These are phyloP conservation scores for Belgica antarctica DNA, from an alignment of 2,888 invertebrate genomes.

Conservation along the genomic window DNA sequence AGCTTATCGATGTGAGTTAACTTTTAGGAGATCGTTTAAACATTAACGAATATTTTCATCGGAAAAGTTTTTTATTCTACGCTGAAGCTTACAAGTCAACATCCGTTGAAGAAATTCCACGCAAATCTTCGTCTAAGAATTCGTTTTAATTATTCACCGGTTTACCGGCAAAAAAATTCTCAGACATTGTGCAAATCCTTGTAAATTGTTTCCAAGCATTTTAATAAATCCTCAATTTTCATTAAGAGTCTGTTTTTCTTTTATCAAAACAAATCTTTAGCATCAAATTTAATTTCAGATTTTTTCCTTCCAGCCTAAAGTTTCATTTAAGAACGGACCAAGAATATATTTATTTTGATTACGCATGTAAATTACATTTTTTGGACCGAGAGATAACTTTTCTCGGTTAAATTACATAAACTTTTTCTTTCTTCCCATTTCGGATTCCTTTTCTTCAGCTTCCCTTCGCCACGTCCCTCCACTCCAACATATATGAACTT, in stretches of 20 bases:
- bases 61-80: too few relatives aligned
- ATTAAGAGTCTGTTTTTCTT: slow-evolving; percentile 14
- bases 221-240: not conserved
- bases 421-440: not conserved
- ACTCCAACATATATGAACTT: not conserved
- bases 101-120: not conserved
- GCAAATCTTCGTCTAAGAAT: not conserved
- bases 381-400: slow-evolving; percentile 12
- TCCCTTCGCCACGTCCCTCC: too few relatives aligned
- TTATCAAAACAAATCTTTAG: slow-evolving; percentile 7
- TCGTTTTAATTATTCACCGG: not conserved
- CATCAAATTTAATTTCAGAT: too few relatives aligned
- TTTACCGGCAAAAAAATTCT: too few relatives aligned
- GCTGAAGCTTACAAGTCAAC: too few relatives aligned
- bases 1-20: too few relatives aligned
- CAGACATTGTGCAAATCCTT: not conserved
- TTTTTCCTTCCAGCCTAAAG: not conserved
- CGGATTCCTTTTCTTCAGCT: not conserved
- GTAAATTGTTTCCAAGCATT: not conserved
- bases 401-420: not conserved
- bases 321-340: slow-evolving; percentile 20
- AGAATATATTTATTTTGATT: slow-evolving; percentile 20
- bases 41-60: too few relatives aligned
- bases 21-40: too few relatives aligned
- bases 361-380: slow-evolving; percentile 35